phyloP scores from a whole-genome alignment of 2,113 vertebrate genomes.

The Mastomys coucha region DNA sequence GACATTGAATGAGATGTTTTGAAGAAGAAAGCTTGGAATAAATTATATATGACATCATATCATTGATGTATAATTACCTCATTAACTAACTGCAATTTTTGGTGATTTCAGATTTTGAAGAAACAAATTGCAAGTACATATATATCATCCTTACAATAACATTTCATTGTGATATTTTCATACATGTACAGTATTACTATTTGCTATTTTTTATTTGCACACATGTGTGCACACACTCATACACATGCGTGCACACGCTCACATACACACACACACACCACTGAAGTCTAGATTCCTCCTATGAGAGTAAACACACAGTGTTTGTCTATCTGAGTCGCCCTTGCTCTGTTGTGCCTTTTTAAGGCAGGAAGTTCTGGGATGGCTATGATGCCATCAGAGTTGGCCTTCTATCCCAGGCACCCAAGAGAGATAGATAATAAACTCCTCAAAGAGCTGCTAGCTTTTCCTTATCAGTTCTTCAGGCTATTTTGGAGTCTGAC shows the following conservation, averaged over 20 bases:
- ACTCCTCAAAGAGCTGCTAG: background rate
- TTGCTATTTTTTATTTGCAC: background rate
- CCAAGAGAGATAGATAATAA: background rate
- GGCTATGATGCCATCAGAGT: background rate
- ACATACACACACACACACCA: background rate
- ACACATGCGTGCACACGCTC: background rate
- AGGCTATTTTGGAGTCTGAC: background rate
- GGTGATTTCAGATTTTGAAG: background rate
- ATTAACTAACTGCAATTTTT: slow-evolving; percentile 20
- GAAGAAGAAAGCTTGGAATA: slow-evolving; percentile 33
- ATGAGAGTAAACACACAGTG: background rate
- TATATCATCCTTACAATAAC: background rate
- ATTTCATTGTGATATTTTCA: background rate
- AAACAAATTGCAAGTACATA: background rate
- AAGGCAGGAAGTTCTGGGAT: slow-evolving; percentile 17
- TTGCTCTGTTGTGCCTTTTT: background rate
- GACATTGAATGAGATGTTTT: background rate
- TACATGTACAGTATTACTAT: background rate
- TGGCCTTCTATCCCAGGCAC: background rate
- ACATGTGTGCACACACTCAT: background rate
- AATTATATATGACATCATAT: background rate
- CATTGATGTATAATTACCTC: background rate
- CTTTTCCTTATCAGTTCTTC: background rate
- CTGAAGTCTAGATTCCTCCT: background rate
- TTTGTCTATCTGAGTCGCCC: background rate